Evolutionary conservation across 2,888 invertebrate genomes (phyloP), one percentile per base, ranked within the genome.

Genomic region (Andrena flavipes): DNA sequence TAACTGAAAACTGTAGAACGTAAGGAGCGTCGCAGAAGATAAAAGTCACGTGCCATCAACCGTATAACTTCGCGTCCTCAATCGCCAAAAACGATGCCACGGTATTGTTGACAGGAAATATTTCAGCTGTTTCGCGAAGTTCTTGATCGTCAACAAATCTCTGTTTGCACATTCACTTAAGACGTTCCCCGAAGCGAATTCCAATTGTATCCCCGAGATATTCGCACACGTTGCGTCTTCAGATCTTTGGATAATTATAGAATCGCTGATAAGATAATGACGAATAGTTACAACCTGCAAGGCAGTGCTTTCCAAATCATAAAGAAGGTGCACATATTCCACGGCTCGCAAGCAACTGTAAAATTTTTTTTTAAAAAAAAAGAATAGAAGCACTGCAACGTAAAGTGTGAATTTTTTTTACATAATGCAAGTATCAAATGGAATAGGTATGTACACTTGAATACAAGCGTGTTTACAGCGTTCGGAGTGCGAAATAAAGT

Each of bases 181-280:
- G 20, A 20, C 49, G 16, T 49, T 26, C 42, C 7, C 29, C 3
- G 20, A 48, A 62, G 29, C 16, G 35, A 51, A 64, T 48, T 62
- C 51, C 13, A 4, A 48, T 26, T 26, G 8, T 10, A 23, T 42
- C 35, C 2, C 7, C 16, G n/a, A 51, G 70, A 23, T n/a, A n/a
- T 42, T 49, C 23, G 10, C 16, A n/a, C 10, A 10, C 35, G 30
- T 54, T 54, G 20, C 26, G 16, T 42, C 10, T 54, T 49, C 33
- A 49, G 72, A 49, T 72, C 62, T 79, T 63, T 63, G 67, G 33
- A 35, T 72, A 23, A 49, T 49, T 30, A 5, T 29, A 13, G 35
- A 59, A 68, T 49, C 48, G 23, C 5, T 65, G 67, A 79, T 79
- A 72, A 79, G 80, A 80, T 80, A 80, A 29, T 5, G 29, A 16